Evolutionary conservation across 2,888 invertebrate genomes (phyloP).

Genomic region (Cryptocephalus moraei): DNA sequence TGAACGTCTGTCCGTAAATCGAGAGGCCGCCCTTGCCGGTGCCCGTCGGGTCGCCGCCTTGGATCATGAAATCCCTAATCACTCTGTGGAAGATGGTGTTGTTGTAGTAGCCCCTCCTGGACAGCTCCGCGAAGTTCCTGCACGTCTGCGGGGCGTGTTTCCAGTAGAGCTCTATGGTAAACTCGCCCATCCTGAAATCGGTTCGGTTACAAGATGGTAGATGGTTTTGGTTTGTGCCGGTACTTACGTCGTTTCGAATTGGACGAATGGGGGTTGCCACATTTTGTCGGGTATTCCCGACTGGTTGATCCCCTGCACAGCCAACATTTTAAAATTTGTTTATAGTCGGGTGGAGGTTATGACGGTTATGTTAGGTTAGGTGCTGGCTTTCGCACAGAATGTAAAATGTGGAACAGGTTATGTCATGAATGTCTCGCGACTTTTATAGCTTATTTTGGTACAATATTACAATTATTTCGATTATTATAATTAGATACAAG

Average conservation of each 20-base stretch:
- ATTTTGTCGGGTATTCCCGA: conserved; percentile 76
- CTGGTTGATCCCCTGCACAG: conserved; percentile 45
- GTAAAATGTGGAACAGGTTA: too few relatives aligned
- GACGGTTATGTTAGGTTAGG: background rate
- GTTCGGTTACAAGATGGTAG: too few relatives aligned
- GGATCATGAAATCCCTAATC: conserved; percentile 88
- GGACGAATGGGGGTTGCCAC: conserved; percentile 79
- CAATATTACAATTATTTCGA: too few relatives aligned
- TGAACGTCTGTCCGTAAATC: conserved; percentile 90
- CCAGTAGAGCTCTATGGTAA: conserved; percentile 94
- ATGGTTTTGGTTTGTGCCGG: background rate
- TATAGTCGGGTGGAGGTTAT: background rate
- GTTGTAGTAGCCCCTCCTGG: conserved; percentile 90
- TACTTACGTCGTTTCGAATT: conserved; percentile 74
- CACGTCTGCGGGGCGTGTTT: conserved; percentile 97
- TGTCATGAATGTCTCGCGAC: too few relatives aligned
- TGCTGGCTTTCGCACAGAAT: too few relatives aligned
- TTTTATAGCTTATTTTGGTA: too few relatives aligned
- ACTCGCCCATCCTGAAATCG: conserved; percentile 73
- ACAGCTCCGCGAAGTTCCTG: conserved; percentile 91
- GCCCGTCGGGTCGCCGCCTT: conserved; percentile 95
- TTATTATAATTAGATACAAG: too few relatives aligned
- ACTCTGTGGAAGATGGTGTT: conserved; percentile 94
- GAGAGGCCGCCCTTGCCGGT: conserved; percentile 83
- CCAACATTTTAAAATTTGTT: conserved; percentile 20